These are phyloP conservation scores for Triplophysa yarkandensis DNA, from an alignment of 2,797 vertebrate species.

Conservation along the genomic window DNA sequence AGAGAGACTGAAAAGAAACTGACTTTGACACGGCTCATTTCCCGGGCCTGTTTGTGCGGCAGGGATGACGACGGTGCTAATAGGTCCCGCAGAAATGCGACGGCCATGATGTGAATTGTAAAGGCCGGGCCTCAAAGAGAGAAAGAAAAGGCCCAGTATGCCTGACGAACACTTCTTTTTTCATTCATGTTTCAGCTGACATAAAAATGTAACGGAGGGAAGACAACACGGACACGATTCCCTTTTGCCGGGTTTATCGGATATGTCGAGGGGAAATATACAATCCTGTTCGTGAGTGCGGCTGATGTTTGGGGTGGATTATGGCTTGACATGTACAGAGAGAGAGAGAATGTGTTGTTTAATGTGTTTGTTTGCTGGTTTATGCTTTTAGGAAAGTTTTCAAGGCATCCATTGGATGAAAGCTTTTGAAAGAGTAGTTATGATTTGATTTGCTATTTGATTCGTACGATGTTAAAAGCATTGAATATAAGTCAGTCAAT, in stretches of 20 bases:
- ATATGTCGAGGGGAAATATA: not conserved
- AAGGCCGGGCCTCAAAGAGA: conserved; percentile 27
- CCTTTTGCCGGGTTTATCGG: not conserved
- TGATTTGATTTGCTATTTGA: not conserved
- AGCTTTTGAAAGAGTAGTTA: not conserved
- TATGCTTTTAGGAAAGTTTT: not conserved
- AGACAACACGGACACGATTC: not conserved
- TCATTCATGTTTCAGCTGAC: not conserved
- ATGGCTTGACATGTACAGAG: not conserved
- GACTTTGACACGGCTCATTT: conserved; percentile 59
- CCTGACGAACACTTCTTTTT: not conserved
- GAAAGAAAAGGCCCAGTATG: not conserved
- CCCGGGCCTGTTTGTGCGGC: conserved; percentile 60
- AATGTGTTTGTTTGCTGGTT: not conserved
- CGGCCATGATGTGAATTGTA: conserved; percentile 66
- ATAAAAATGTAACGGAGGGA: not conserved
- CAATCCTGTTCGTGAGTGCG: not conserved
- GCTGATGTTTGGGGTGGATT: not conserved
- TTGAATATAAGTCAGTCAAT: too few relatives aligned
- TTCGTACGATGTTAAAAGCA: too few relatives aligned
- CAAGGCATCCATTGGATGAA: not conserved
- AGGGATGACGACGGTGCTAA: conserved; percentile 65
- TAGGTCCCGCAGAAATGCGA: conserved; percentile 72
- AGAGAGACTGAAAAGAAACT: conserved; percentile 23
- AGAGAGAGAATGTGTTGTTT: not conserved